Evolutionary conservation across 2,113 vertebrate genomes (phyloP).

Genomic region (Pluvianellus socialis): DNA sequence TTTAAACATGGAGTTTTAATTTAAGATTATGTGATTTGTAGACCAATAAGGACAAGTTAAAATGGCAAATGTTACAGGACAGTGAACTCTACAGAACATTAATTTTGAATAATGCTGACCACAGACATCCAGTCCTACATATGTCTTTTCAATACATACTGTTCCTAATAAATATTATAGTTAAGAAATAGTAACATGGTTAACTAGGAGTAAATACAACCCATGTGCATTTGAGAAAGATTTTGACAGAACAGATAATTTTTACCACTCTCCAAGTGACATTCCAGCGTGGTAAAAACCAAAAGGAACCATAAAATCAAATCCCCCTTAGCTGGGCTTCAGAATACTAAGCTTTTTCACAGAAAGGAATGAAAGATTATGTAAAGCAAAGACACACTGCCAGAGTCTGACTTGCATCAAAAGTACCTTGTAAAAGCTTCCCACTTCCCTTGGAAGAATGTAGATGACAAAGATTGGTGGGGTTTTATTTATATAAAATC

Average conservation of each 20-base stretch:
- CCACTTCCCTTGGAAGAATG: neutral
- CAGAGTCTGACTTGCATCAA: neutral
- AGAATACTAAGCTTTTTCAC: neutral
- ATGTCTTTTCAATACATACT: neutral
- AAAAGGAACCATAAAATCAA: neutral
- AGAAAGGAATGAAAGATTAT: neutral
- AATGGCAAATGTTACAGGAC: neutral
- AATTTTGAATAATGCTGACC: neutral
- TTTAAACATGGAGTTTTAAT: neutral
- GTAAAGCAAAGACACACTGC: neutral
- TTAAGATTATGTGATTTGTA: neutral
- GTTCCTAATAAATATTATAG: neutral
- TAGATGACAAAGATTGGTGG: fast-evolving
- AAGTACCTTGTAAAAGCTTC: neutral
- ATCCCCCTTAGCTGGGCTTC: neutral
- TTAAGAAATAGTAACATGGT: neutral
- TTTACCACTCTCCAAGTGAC: neutral
- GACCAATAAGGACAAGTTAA: neutral
- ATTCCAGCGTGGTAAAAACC: neutral
- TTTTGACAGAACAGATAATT: neutral
- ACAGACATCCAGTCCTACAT: neutral
- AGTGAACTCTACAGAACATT: neutral
- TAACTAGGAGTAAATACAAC: neutral
- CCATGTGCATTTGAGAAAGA: neutral
- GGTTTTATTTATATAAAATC: neutral